Conservation (phyloP, 1,140 invertebrate genomes). For the Protaetia brevitarsis region DNA sequence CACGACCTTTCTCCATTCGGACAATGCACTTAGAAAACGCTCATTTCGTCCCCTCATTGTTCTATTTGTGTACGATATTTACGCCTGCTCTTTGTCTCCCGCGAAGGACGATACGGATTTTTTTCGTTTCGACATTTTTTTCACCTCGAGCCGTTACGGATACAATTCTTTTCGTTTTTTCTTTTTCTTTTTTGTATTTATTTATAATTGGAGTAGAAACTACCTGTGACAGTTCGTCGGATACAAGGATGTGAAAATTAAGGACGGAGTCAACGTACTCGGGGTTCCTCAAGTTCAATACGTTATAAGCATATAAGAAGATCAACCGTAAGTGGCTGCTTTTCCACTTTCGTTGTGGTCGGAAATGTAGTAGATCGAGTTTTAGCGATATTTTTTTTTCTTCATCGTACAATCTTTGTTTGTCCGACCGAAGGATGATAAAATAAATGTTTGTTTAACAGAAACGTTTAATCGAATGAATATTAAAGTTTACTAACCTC, state of each 20-base stretch:
- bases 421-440: too few species aligned
- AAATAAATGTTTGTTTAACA: too few species aligned
- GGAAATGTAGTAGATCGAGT: too few species aligned
- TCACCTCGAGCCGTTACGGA: too few species aligned
- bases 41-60: slow-evolving; percentile 5
- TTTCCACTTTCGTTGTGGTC: too few species aligned
- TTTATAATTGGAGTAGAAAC: slow-evolving; percentile 17
- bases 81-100: not conserved
- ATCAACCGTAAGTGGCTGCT: too few species aligned
- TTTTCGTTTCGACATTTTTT: too few species aligned
- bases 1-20: slow-evolving; percentile 30
- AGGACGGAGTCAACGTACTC: slow-evolving; percentile 14
- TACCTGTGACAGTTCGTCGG: slow-evolving; percentile 2
- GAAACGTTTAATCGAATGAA: too few species aligned
- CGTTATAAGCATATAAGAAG: not conserved
- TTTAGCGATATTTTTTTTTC: too few species aligned
- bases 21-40: slow-evolving; percentile 24
- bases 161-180: not conserved
- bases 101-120: not conserved
- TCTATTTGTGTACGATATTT: not conserved
- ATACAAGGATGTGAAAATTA: slow-evolving; percentile 15
- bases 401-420: too few species aligned
- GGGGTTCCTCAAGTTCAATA: not conserved
- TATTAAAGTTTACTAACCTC: too few species aligned
- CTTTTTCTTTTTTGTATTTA: not conserved